These are phyloP conservation scores for Meganola albula DNA, from an alignment of 2,888 invertebrate species.

Conservation along the genomic window DNA sequence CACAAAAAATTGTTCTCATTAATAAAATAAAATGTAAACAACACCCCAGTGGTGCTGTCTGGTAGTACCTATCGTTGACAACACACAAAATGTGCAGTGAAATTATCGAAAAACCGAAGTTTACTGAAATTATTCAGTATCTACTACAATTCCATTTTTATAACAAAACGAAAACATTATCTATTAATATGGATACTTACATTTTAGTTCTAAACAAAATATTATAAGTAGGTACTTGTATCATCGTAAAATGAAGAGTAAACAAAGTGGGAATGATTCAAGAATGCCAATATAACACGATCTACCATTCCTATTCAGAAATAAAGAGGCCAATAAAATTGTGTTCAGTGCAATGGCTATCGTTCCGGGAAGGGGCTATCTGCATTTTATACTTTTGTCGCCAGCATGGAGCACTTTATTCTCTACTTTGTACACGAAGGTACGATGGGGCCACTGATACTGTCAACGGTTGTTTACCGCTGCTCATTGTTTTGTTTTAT, in stretches of 20 bases:
- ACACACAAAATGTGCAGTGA: too few relatives aligned
- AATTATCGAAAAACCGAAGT: too few relatives aligned
- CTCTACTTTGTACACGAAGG: conserved; percentile 50
- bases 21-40: too few relatives aligned
- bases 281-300: conserved; percentile 4
- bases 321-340: conserved; percentile 57
- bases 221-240: conserved; percentile 4
- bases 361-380: conserved; percentile 57
- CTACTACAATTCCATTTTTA: too few relatives aligned
- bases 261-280: conserved; percentile 25
- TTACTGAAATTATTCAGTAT: too few relatives aligned
- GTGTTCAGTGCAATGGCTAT: conserved; percentile 51
- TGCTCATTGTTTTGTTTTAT: too few relatives aligned
- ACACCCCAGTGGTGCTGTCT: too few relatives aligned
- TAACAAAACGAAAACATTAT: too few relatives aligned
- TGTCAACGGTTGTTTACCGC: too few relatives aligned
- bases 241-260: conserved; percentile 23
- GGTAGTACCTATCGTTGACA: too few relatives aligned
- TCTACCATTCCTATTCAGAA: conserved; percentile 36
- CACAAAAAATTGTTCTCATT: too few relatives aligned
- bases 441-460: conserved; percentile 27
- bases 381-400: conserved; percentile 64
- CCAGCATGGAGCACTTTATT: conserved; percentile 47
- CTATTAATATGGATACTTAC: too few relatives aligned
- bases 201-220: not conserved